Conservation (phyloP, 2,113 vertebrate species). For the Panurus biarmicus region DNA sequence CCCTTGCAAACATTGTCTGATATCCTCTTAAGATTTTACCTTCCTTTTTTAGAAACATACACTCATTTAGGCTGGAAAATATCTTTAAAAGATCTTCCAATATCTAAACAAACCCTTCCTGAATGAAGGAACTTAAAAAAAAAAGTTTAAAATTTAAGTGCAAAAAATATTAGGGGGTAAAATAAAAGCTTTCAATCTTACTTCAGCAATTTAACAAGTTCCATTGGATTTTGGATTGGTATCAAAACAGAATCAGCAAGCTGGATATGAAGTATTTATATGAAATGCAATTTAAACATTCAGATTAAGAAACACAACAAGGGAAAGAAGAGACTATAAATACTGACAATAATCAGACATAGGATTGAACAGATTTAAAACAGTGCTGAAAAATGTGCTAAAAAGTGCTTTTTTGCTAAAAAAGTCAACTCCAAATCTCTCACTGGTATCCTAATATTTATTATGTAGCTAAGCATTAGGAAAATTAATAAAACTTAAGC, state of each 20-base stretch:
- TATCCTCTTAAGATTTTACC: background rate
- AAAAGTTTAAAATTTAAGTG: background rate
- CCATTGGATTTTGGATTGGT: background rate
- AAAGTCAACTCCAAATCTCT: background rate
- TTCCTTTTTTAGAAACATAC: background rate
- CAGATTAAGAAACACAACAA: background rate
- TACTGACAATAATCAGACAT: background rate
- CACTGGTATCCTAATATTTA: background rate
- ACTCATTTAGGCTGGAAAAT: background rate
- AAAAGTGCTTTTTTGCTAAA: background rate
- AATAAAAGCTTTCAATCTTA: background rate
- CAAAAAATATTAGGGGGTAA: background rate
- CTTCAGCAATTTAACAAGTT: background rate
- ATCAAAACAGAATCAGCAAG: background rate
- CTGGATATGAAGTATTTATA: background rate
- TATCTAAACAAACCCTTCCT: background rate
- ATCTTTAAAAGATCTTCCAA: background rate
- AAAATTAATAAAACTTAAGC: slow-evolving; percentile 19
- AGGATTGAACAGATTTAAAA: background rate
- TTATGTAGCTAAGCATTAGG: background rate
- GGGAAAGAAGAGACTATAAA: background rate
- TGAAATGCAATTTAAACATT: background rate
- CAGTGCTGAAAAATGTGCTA: background rate
- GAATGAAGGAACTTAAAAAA: background rate
- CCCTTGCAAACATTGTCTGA: background rate